Conservation (phyloP, 2,113 vertebrate species). For the Hippocampus mohnikei region DNA sequence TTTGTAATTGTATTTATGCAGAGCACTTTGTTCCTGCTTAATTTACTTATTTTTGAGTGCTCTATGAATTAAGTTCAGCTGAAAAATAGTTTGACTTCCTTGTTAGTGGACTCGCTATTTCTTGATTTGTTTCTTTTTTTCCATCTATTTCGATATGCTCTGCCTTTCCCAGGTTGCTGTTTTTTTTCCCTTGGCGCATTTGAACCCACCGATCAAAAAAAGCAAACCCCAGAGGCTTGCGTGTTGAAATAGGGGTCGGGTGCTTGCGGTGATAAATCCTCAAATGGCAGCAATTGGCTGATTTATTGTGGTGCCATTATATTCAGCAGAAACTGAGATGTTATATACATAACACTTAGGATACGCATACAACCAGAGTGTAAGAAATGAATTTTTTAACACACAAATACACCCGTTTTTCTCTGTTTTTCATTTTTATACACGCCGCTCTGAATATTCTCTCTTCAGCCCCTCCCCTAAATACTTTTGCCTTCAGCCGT, state of each 20-base stretch:
- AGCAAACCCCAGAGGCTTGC: background rate
- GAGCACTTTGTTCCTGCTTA: too few relatives aligned
- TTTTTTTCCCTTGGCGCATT: too few relatives aligned
- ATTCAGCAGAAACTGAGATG: too few relatives aligned
- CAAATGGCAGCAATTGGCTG: too few relatives aligned
- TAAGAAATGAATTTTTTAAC: background rate
- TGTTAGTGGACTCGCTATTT: background rate
- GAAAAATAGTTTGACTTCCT: too few relatives aligned
- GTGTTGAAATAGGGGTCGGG: background rate
- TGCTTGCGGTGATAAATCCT: too few relatives aligned
- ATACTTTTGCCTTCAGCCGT: conserved; percentile 40
- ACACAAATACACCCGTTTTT: background rate
- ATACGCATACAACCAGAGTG: background rate
- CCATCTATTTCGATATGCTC: background rate
- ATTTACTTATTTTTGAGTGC: too few relatives aligned
- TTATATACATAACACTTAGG: too few relatives aligned
- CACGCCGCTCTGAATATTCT: conserved; percentile 48
- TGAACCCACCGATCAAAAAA: too few relatives aligned
- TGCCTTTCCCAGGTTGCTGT: too few relatives aligned
- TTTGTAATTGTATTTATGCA: background rate
- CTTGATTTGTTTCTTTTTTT: background rate
- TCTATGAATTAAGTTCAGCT: too few relatives aligned
- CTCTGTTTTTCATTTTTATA: conserved; percentile 56
- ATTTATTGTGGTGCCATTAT: too few relatives aligned
- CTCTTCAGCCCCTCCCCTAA: conserved; percentile 35